These are phyloP conservation scores for Eucriotettix oculatus DNA, from an alignment of 2,888 invertebrate species.

Conservation along the genomic window DNA sequence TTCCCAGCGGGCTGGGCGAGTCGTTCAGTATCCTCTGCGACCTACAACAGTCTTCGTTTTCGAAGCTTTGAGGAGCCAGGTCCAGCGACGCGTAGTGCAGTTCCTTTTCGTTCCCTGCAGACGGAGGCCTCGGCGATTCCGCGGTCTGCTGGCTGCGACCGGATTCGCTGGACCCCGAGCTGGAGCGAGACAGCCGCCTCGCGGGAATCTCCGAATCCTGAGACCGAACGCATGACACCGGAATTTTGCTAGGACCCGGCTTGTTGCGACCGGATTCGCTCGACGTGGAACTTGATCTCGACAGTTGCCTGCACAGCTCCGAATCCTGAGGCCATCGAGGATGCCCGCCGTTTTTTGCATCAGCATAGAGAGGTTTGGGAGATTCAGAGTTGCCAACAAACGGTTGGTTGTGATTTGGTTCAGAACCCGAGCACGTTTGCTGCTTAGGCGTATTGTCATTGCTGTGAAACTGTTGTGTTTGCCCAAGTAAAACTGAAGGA, in stretches of 20 bases:
- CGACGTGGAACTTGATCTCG: slow-evolving; percentile 23
- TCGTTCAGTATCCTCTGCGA: slow-evolving; percentile 15
- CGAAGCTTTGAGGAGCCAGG: slow-evolving; percentile 27
- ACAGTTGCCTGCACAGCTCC: slow-evolving; percentile 15
- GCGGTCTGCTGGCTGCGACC: slow-evolving; percentile 16
- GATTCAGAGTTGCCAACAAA: not conserved
- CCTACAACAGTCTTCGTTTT: slow-evolving; percentile 16
- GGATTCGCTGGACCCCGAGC: slow-evolving; percentile 20
- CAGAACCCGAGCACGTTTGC: too few relatives aligned
- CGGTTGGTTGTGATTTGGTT: too few relatives aligned
- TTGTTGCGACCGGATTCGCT: slow-evolving; percentile 22
- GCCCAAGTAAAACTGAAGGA: too few relatives aligned
- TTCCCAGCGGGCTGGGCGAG: slow-evolving; percentile 21
- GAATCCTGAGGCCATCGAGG: slow-evolving; percentile 17
- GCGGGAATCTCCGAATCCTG: not conserved
- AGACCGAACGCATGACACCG: too few relatives aligned
- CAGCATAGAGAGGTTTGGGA: slow-evolving; percentile 9
- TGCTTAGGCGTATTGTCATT: too few relatives aligned
- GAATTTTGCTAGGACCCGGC: too few relatives aligned
- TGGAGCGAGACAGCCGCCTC: slow-evolving; percentile 22
- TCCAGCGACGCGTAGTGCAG: slow-evolving; percentile 51
- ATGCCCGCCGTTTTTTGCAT: slow-evolving; percentile 3
- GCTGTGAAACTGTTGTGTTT: too few relatives aligned
- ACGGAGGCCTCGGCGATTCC: slow-evolving; percentile 7
- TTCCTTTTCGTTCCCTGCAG: slow-evolving; percentile 22